Evolutionary conservation across 2,113 vertebrate species (phyloP), one percentile per base, ranked within the genome.

Genomic region (Pelecanoides urinatrix): DNA sequence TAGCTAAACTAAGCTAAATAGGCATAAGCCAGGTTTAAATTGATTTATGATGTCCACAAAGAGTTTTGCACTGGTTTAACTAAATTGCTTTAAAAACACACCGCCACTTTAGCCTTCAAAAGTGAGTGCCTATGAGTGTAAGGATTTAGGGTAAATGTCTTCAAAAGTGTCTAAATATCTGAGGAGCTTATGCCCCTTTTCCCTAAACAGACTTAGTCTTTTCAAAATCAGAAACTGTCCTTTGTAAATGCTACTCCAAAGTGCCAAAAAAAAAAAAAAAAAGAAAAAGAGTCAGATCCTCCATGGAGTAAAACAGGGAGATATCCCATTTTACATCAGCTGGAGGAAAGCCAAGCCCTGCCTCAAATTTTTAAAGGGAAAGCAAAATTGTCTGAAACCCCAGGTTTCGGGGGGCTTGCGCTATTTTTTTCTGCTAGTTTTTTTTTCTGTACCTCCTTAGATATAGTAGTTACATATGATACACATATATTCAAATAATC

Each of bases 1-100:
- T 95, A 97, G 96, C 96, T 97, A 97, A 97, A 97, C 92, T 97
- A 96, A 97, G 95, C 95, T 97, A 96, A 96, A 96, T 97, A 88
- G 88, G 95, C 91, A 95, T 97, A 97, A 96, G 95, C 97, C 95
- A 96, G 94, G 96, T 97, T 97, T 97, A 97, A 97, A 97, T 97
- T 97, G 95, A 96, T 97, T 96, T 97, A 97, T 97, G 96, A 96
- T 96, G 96, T 97, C 97, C 94, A 97, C 97, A 97, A 97, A 97
- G 95, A 95, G 95, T 97, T 97, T 97, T 95, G 95, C 95, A 88
- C 95, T 97, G 96, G 96, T 97, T 96, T 97, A 97, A 96, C 89
- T 97, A 96, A 97, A 97, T 97, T 97, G 91, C 95, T 97, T 97
- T 95, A 96, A 97, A 97, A 97, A 97, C 93, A 96, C 94, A 94